Evolutionary conservation across 2,888 invertebrate genomes (phyloP).

Genomic region (Stenchaetothrips biformis): DNA sequence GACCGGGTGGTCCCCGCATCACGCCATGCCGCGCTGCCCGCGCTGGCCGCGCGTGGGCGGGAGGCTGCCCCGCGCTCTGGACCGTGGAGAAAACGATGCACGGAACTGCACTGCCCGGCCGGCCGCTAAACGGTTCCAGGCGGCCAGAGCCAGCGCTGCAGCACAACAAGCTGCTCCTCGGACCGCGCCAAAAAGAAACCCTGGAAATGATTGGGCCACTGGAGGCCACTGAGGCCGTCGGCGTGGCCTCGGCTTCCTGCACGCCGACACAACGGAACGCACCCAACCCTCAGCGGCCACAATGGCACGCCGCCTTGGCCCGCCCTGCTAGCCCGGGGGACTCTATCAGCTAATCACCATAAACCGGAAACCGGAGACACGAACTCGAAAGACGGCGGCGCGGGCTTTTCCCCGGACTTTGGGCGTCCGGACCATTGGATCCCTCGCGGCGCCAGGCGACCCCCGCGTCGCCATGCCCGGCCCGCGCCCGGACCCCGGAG

Average conservation of each 20-base stretch:
- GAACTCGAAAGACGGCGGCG: background rate
- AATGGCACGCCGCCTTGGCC: background rate
- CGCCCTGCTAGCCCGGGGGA: background rate
- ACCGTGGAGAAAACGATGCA: constrained; percentile 6
- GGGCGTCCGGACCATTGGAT: background rate
- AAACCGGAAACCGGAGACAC: constrained; percentile 6
- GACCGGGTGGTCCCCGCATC: no score
- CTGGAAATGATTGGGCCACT: background rate
- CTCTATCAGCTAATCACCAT: constrained; percentile 15
- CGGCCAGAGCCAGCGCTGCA: background rate
- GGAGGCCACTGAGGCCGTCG: background rate
- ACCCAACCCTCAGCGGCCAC: background rate
- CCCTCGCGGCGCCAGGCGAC: background rate
- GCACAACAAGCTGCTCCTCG: background rate
- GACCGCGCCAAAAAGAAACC: background rate
- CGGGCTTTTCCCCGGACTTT: background rate
- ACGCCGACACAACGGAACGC: background rate
- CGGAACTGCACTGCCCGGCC: background rate
- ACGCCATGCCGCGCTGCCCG: no score
- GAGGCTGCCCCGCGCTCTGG: background rate
- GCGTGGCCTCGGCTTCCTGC: background rate
- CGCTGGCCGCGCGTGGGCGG: background rate
- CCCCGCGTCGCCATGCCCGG: background rate
- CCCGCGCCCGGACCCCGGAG: background rate
- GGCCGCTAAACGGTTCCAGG: background rate